A percentile compares a stretch with the other conserved stretches of the same genome.
Conservation (phyloP, 2,113 vertebrate species). For the Mustela lutreola region DNA sequence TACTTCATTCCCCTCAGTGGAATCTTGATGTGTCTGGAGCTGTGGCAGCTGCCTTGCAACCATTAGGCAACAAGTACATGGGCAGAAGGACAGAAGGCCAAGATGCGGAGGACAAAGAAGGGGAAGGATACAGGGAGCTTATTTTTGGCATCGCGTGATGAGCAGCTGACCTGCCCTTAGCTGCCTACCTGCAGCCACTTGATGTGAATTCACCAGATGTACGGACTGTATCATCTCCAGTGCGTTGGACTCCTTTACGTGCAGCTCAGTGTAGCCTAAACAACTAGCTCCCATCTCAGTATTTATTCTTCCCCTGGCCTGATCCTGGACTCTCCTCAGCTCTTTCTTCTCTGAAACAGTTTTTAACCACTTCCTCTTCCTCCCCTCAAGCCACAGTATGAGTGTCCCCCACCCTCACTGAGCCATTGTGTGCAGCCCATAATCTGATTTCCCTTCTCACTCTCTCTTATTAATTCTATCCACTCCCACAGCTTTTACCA, state of each 20-base stretch:
- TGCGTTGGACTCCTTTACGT: not conserved
- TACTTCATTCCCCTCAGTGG: not conserved
- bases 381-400: accelerated
- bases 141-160: not conserved
- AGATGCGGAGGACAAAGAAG: accelerated
- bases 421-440: not conserved
- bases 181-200: not conserved
- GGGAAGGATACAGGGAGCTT: not conserved
- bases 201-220: not conserved
- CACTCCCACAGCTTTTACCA: not conserved
- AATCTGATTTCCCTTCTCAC: not conserved
- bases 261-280: not conserved
- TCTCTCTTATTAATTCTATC: not conserved
- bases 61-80: not conserved
- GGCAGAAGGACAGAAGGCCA: not conserved
- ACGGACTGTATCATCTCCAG: not conserved
- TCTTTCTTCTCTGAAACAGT: not conserved
- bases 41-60: too few relatives aligned
- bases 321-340: not conserved
- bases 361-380: not conserved
- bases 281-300: not conserved
- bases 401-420: too few relatives aligned
- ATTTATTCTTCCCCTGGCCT: not conserved
- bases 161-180: too few relatives aligned
- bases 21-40: not conserved